phyloP scores from a whole-genome alignment of 2,797 vertebrate species.

The Gymnocypris eckloni region DNA sequence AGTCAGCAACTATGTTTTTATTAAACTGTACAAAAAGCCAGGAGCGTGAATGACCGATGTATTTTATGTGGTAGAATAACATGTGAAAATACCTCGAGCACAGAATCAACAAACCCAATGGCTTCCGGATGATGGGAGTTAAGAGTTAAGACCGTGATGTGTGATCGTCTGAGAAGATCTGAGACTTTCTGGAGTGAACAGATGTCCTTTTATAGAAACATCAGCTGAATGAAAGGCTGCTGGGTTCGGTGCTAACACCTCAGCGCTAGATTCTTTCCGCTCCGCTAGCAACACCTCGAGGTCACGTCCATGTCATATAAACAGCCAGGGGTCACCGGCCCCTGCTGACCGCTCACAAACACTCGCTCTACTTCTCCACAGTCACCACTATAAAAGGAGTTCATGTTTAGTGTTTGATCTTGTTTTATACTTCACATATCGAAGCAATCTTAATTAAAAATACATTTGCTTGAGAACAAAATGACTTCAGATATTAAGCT shows the following conservation, averaged over 20 bases:
- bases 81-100: no score
- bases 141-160: not conserved
- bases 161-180: not conserved
- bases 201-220: slow-evolving; percentile 30
- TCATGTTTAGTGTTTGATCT: not conserved
- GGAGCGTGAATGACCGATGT: no score
- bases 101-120: no score
- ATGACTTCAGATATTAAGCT: not conserved
- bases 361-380: not conserved
- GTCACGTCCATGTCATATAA: slow-evolving; percentile 5
- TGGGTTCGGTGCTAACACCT: slow-evolving; percentile 5
- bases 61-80: no score
- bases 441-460: not conserved
- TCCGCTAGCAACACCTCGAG: slow-evolving; percentile 38
- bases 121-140: not conserved
- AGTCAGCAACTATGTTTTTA: no score
- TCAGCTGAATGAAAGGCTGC: not conserved
- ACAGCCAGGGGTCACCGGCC: slow-evolving; percentile 7
- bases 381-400: not conserved
- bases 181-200: slow-evolving; percentile 1
- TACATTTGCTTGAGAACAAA: not conserved
- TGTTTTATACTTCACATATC: not conserved
- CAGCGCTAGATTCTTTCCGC: slow-evolving; percentile 20
- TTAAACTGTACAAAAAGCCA: no score
- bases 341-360: not conserved